A percentile compares a stretch with the other conserved stretches of the same genome.
These are phyloP conservation scores for Alexandromys fortis DNA, from an alignment of 2,113 vertebrate species.

Conservation along the genomic window DNA sequence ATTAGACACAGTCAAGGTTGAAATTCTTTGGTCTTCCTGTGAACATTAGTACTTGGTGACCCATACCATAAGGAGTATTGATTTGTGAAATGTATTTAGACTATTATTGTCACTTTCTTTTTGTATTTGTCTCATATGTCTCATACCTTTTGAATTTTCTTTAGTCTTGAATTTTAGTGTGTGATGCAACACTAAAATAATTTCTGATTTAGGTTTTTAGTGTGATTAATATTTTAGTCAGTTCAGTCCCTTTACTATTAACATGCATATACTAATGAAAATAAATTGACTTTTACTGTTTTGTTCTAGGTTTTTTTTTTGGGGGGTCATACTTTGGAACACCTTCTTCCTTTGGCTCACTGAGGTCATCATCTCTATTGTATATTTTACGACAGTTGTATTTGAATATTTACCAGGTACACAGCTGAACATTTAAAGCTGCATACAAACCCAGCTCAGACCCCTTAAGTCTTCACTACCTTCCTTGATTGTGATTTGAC, in stretches of 20 bases:
- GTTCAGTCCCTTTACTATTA: not conserved
- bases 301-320: not conserved
- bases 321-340: not conserved
- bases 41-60: not conserved
- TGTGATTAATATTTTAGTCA: not conserved
- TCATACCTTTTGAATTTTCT: not conserved
- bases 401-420: not conserved
- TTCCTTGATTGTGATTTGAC: not conserved
- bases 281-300: not conserved
- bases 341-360: not conserved
- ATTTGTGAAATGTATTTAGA: not conserved
- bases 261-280: not conserved
- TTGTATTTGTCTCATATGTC: not conserved
- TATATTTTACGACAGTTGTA: not conserved
- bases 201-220: not conserved
- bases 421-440: not conserved
- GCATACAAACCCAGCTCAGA: not conserved
- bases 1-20: not conserved
- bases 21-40: conserved; percentile 14
- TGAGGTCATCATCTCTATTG: not conserved
- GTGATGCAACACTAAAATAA: not conserved
- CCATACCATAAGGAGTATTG: not conserved
- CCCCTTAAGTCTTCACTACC: not conserved
- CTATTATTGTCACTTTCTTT: not conserved
- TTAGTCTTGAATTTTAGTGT: conserved; percentile 8